Evolutionary conservation across 1,140 invertebrate genomes (phyloP), one percentile per base, ranked within the genome.

Genomic region (Drosophila seguyi): DNA sequence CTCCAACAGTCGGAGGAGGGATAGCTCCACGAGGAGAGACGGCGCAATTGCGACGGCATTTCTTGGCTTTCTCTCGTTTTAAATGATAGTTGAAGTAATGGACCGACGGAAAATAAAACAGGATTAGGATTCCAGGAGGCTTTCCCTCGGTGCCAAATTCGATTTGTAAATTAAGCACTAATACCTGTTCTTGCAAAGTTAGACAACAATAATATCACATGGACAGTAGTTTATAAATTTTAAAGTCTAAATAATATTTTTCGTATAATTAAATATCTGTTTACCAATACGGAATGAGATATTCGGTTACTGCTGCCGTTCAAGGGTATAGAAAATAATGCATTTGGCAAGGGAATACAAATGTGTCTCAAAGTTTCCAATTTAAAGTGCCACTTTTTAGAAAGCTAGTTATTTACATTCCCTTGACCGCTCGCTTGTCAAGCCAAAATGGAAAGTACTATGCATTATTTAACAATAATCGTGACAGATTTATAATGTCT

Each of bases 401-500:
- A 59, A 11, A 22, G 27, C 38, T 47, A 45, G 31, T 75, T 68
- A 52, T 45, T 63, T 39, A 41, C 22, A 53, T 56, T 73, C 18
- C 11, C 38, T 50, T 52, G 25, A 55, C 41, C 39, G 2, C 6
- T 59, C n/a, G 8, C 18, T 39, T 58, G 39, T 39, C 18, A 55
- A 59, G 39, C 20, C 41, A 53, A 62, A 55, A 61, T 59, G 34
- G 60, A 44, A 88, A 59, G 29, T 73, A 61, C 48, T 55, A 55
- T 72, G 62, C 67, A 80, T 83, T 79, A 88, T 69, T 61, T 88
- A 72, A 66, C 76, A 67, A 76, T 83, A 59, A 76, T 79, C 55
- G 42, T 72, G 60, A 73, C 60, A 72, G 75, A 83, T 86, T 86
- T 83, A 86, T 75, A 86, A 58, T 79, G 63, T 76, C 53, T 65